Base-by-base conservation (phyloP, 2,888 invertebrate species). In the Helicoverpa assulta region DNA sequence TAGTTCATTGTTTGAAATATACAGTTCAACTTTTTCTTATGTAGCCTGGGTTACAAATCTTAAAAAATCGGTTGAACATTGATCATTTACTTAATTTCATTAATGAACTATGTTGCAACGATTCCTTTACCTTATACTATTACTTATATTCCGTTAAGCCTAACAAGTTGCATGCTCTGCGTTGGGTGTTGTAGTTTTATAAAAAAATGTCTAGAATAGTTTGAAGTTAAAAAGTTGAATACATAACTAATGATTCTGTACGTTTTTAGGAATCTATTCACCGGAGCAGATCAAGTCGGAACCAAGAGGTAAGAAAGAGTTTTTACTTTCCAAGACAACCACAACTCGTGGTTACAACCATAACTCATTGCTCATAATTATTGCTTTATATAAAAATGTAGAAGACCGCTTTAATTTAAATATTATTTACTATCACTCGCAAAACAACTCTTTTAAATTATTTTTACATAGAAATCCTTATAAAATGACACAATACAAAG, bases 231-330 rank as follows among this genome's bases (percentile, higher is more conserved):
- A 1, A 7, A 62, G n/a, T 8, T 12, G 47, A 21, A 18, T 18
- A 47, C 10, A 56, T 21, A 18, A 70, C 40, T 71, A 73, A 78
- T 64, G 18, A 16, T 12, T 33, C 57, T 18, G 19, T 58, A 37
- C 58, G 47, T 67, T 71, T 86, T 5, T 86, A 91, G 91, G 85
- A 50, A 61, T 78, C n/a, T 88, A 83, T 72, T 79, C 80, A 37
- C 71, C 83, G 12, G 89, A 90, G 50, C 83, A 86, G 21, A 92
- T 95, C 67, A 95, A 95, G 73, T 80, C 90, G 2, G 95, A 95
- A 71, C 95, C 94, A 0, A 89, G 89, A 89, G 91, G 94, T 93
- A 26, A 86, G 87, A 68, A n/a, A 16, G 26, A 26, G 26, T 26
- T 26, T 16, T 53, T 12, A 26, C 14, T 53, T 53, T 16, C 16